Conservation (phyloP, 2,113 vertebrate species). For the Tetrao urogallus region DNA sequence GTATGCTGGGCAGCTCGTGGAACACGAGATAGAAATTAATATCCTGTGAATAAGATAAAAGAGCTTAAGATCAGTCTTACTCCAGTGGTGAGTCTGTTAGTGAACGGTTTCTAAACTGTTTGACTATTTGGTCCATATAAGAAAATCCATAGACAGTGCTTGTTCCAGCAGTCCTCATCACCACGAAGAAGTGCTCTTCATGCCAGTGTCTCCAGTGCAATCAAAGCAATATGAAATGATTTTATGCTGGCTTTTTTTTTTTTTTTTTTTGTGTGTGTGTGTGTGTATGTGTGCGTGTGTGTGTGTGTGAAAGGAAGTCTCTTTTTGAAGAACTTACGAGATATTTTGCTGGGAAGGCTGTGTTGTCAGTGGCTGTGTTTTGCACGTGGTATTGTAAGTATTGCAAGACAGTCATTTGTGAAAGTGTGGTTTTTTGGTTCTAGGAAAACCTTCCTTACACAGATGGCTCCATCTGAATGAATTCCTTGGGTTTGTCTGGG, state of each 20-base stretch:
- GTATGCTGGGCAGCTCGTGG: background rate
- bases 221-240: background rate
- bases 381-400: background rate
- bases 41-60: background rate
- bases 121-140: background rate
- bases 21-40: constrained; percentile 17
- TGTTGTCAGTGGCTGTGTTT: background rate
- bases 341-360: rapidly evolving
- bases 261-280: too few species aligned
- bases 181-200: background rate
- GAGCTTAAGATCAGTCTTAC: background rate
- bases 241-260: background rate
- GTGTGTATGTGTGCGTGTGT: too few species aligned
- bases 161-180: background rate
- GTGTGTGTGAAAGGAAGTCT: background rate
- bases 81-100: background rate
- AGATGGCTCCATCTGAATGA: background rate
- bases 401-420: background rate
- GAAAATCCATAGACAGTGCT: background rate
- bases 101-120: rapidly evolving
- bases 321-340: rapidly evolving
- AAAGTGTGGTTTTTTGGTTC: background rate
- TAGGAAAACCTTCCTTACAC: background rate
- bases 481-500: background rate
- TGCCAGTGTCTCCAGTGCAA: background rate